These are phyloP conservation scores for Chymomyza procnemis DNA, from an alignment of 2,888 invertebrate species.

Conservation along the genomic window DNA sequence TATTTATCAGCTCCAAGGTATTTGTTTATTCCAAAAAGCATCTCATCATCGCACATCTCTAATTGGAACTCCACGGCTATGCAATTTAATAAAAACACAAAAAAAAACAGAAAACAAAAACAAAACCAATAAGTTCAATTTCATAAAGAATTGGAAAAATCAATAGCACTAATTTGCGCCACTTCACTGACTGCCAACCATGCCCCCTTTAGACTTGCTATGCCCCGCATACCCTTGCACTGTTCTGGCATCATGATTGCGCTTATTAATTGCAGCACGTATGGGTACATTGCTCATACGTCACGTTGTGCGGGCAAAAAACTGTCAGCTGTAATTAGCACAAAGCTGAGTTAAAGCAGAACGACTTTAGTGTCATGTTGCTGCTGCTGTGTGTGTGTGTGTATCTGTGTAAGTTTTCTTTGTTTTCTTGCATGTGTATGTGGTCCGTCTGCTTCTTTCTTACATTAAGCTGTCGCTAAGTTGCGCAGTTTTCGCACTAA, in stretches of 20 bases:
- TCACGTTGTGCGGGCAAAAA: conserved; percentile 56
- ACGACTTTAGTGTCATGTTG: conserved; percentile 37
- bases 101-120: too few relatives aligned
- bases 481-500: conserved; percentile 37
- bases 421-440: conserved; percentile 4
- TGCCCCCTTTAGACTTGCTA: background rate
- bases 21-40: too few relatives aligned
- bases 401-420: conserved; percentile 2
- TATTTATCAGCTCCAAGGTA: too few relatives aligned
- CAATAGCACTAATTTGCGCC: conserved; percentile 46
- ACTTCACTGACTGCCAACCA: conserved; percentile 28
- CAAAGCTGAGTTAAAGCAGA: conserved; percentile 54
- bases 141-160: conserved; percentile 60
- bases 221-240: background rate
- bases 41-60: too few relatives aligned
- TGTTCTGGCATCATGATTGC: conserved; percentile 17
- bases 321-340: conserved; percentile 71
- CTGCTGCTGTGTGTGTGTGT: background rate
- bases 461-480: conserved; percentile 8
- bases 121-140: conserved; percentile 62
- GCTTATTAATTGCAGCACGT: conserved; percentile 67
- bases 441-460: background rate
- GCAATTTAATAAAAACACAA: conserved; percentile 55
- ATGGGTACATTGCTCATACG: conserved; percentile 63
- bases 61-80: conserved; percentile 6